Percentiles rank a stretch among this genome's conserved stretches.
phyloP scores from a whole-genome alignment of 2,888 invertebrate genomes.

The Cryptosula pallasiana region DNA sequence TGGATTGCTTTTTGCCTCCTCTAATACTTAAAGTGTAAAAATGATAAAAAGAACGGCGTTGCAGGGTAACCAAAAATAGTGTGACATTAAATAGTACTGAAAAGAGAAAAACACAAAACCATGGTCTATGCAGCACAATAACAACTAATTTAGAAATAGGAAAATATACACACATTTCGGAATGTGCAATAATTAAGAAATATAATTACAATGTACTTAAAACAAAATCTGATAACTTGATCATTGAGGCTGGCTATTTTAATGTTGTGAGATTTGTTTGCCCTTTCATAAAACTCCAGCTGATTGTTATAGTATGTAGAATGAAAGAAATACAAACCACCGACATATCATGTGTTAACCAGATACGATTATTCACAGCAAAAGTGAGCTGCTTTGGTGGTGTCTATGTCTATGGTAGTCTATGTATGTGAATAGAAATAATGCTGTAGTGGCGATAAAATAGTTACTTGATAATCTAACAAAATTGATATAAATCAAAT shows the following conservation, averaged over 20 bases:
- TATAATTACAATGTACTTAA: no score
- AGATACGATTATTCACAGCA: not conserved
- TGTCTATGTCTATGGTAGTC: not conserved
- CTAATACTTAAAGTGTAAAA: slow-evolving; percentile 19
- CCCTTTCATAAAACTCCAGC: not conserved
- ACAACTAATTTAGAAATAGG: not conserved
- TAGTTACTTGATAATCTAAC: no score
- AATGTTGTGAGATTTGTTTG: not conserved
- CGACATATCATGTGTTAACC: not conserved
- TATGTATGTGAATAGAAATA: not conserved
- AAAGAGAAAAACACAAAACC: not conserved
- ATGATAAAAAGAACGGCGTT: slow-evolving; percentile 15
- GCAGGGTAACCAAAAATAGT: not conserved
- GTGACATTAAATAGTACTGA: not conserved
- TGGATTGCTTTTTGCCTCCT: not conserved
- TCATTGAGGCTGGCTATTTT: no score
- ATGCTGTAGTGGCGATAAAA: not conserved
- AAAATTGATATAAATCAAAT: no score
- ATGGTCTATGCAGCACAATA: not conserved
- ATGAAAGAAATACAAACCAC: not conserved
- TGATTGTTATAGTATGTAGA: not conserved
- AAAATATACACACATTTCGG: slow-evolving; percentile 20
- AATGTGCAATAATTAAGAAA: slow-evolving; percentile 5
- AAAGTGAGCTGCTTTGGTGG: not conserved
- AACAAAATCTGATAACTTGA: no score